Percentiles rank a stretch among this genome's conserved stretches.
Conservation (phyloP, 2,888 invertebrate genomes). For the Oligia fasciuncula region DNA sequence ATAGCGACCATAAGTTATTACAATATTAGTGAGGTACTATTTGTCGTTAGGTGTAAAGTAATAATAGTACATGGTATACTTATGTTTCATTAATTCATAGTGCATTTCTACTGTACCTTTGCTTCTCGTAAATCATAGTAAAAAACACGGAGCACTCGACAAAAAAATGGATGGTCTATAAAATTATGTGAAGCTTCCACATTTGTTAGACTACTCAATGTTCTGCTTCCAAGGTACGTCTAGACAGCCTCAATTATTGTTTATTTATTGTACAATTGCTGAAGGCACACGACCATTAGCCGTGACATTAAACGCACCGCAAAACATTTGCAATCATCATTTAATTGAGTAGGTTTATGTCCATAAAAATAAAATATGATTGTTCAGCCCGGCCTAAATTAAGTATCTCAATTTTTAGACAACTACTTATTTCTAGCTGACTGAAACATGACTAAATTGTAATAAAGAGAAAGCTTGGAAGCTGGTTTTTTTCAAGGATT, state of each 20-base stretch:
- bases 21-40: neutral
- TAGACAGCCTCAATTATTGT: constrained; percentile 26
- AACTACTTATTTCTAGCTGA: neutral
- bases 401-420: neutral
- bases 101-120: neutral
- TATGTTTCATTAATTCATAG: neutral
- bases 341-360: neutral
- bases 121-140: neutral
- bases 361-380: constrained; percentile 4
- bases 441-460: too few relatives aligned
- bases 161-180: neutral
- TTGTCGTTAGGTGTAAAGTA: neutral
- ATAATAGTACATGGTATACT: neutral
- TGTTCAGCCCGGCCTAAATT: neutral
- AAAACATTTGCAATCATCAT: constrained; percentile 32
- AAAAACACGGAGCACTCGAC: too few relatives aligned
- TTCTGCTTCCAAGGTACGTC: constrained; percentile 9
- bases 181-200: constrained; percentile 3
- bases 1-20: neutral
- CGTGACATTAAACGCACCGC: constrained; percentile 45
- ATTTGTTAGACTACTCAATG: constrained; percentile 4
- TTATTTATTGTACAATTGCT: constrained; percentile 32
- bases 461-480: neutral
- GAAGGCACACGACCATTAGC: constrained; percentile 37
- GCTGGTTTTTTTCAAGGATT: neutral